Evolutionary conservation across 23 tunicate genomes (phyloP).

Genomic region (Pegea sp.): DNA sequence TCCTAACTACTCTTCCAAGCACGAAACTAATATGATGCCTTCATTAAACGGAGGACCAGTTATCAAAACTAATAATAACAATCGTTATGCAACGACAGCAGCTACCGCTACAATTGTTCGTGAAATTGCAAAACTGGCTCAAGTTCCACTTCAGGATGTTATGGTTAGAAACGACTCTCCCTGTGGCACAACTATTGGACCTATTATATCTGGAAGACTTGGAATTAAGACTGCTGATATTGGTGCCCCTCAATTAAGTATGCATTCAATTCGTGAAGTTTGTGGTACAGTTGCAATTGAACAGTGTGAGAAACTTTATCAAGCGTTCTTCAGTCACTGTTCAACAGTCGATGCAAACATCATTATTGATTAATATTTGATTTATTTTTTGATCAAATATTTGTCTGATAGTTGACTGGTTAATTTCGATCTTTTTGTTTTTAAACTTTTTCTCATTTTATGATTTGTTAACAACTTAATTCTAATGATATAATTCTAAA

Average conservation of each 20-base stretch:
- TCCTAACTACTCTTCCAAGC: slow-evolving; percentile 1
- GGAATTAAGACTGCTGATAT: slow-evolving; percentile 87
- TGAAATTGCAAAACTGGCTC: slow-evolving; percentile 54
- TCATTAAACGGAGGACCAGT: not conserved
- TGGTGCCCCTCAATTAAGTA: slow-evolving; percentile 77
- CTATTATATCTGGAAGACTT: slow-evolving; percentile 57
- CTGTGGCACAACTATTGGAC: slow-evolving; percentile 97
- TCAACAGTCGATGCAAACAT: slow-evolving; percentile 18
- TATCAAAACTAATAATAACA: not conserved
- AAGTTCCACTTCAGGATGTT: slow-evolving; percentile 64
- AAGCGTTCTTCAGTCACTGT: slow-evolving; percentile 60
- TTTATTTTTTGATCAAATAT: too few relatives aligned
- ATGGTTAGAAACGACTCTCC: slow-evolving; percentile 92
- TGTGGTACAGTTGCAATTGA: slow-evolving; percentile 52
- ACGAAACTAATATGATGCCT: not conserved
- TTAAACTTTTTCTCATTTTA: too few relatives aligned
- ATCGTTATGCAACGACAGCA: not conserved
- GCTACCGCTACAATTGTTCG: slow-evolving; percentile 44
- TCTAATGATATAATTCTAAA: too few relatives aligned
- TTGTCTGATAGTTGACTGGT: too few relatives aligned
- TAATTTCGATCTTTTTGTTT: too few relatives aligned
- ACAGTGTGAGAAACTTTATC: slow-evolving; percentile 34
- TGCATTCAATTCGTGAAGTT: slow-evolving; percentile 97
- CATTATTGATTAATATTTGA: slow-evolving; percentile 17
- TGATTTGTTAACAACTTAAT: too few relatives aligned